Evolutionary conservation across 2,888 invertebrate genomes (phyloP).

Genomic region (Sphaerophoria taeniata): DNA sequence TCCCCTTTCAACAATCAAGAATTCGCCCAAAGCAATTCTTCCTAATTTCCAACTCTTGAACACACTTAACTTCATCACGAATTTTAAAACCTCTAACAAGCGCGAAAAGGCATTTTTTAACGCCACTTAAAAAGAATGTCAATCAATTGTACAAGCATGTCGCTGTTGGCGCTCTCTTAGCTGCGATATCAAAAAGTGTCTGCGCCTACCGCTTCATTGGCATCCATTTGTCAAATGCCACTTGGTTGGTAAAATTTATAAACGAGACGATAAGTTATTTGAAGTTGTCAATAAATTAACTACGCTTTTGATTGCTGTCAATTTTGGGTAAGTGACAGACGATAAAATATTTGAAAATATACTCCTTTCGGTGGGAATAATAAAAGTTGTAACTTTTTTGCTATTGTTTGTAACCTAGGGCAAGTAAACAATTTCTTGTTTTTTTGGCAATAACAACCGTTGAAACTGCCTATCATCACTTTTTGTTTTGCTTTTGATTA

Average conservation of each 20-base stretch:
- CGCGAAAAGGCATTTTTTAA: slow-evolving; percentile 58
- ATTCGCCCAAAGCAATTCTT: too few species aligned
- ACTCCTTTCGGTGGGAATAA: not conserved
- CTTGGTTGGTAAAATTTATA: not conserved
- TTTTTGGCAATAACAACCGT: not conserved
- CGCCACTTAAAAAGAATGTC: slow-evolving; percentile 63
- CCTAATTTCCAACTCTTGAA: not conserved
- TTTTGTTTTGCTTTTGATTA: not conserved
- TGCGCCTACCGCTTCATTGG: not conserved
- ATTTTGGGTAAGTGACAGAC: not conserved
- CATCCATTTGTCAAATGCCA: slow-evolving; percentile 13
- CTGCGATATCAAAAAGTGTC: not conserved
- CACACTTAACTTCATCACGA: not conserved
- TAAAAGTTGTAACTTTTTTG: not conserved
- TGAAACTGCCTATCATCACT: slow-evolving; percentile 37
- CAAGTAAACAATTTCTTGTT: slow-evolving; percentile 16
- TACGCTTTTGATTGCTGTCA: slow-evolving; percentile 40
- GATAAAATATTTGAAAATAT: slow-evolving; percentile 4
- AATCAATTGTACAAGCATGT: slow-evolving; percentile 50
- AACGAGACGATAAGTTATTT: slow-evolving; percentile 10
- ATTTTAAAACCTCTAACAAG: slow-evolving; percentile 41
- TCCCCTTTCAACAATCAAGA: too few species aligned
- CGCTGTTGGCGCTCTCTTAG: slow-evolving; percentile 31
- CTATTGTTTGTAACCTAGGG: not conserved
- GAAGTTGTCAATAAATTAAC: slow-evolving; percentile 43